Base-by-base conservation (phyloP, 2,113 vertebrate genomes). In the Sitta europaea region DNA sequence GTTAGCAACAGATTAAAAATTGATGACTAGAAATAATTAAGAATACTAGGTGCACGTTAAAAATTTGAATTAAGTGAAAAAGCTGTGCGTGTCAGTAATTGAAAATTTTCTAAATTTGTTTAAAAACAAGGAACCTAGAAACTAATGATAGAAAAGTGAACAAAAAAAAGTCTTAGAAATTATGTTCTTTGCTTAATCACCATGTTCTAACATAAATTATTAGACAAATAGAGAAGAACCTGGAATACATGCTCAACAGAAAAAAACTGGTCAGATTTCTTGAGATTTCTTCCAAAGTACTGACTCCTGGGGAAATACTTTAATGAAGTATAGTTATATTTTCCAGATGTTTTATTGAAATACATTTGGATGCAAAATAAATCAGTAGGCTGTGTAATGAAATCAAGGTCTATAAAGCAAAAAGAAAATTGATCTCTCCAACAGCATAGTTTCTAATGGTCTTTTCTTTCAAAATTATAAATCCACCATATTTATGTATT, bases 301-400 rank as follows among this genome's bases (percentile, higher is more conserved):
- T 83, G 35, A 43, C 25, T 86, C 35, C 42, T 77, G 45, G 24
- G 36, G 33, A 86, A 77, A 57, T 20, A 57, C 74, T 88, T 83
- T 86, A 59, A 81, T 71, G 73, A 88, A 67, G 23, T 38, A 55
- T 35, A 57, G 28, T 25, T 90, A 35, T 7, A 36, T 58, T 81
- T 96, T 94, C 35, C 33, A 57, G 82, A 20, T 84, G 33, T 91
- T 89, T 87, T 70, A 48, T 10, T 94, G 55, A 84, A 94, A 92
- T 45, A 35, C 10, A 77, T 90, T 91, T 36, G 74, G 24, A 86
- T 83, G 35, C 77, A 93, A 93, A 87, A 89, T 84, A 68, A 73
- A 83, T 88, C 67, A 84, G 33, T 35, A 77, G 73, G 23, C 28
- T 62, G 6, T 38, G 11, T 63, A 77, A 77, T 70, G 57, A 94